Percentiles rank a stretch among this genome's conserved stretches.
These are phyloP conservation scores for Desmodus rotundus DNA, from an alignment of 2,113 vertebrate genomes.

Conservation along the genomic window DNA sequence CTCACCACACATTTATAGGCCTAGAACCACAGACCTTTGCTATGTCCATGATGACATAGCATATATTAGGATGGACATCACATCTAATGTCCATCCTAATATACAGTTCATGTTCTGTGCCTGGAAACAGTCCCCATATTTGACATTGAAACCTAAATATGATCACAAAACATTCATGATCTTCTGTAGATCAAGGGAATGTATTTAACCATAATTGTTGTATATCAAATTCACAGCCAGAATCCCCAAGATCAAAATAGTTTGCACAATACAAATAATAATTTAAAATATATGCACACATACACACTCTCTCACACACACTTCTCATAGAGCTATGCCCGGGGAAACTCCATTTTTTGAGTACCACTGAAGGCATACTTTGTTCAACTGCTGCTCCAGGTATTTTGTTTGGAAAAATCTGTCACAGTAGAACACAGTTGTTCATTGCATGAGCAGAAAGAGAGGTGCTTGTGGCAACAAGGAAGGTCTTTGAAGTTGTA, in stretches of 20 bases:
- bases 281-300: slow-evolving; percentile 69
- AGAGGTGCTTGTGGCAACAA: slow-evolving; percentile 73
- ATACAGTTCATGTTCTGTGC: slow-evolving; percentile 66
- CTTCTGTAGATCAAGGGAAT: slow-evolving; percentile 65
- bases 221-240: slow-evolving; percentile 76
- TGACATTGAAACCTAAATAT: slow-evolving; percentile 76
- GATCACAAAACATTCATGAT: slow-evolving; percentile 73
- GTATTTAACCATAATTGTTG: slow-evolving; percentile 73
- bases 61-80: too few relatives aligned
- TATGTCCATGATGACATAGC: slow-evolving; percentile 48
- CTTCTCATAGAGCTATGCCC: slow-evolving; percentile 73
- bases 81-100: slow-evolving; percentile 62
- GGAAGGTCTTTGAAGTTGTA: slow-evolving; percentile 74
- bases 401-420: slow-evolving; percentile 69
- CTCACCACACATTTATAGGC: slow-evolving; percentile 42
- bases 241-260: slow-evolving; percentile 70
- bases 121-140: slow-evolving; percentile 72
- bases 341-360: slow-evolving; percentile 72
- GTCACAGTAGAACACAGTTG: slow-evolving; percentile 73
- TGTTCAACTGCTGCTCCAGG: slow-evolving; percentile 68
- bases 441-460: slow-evolving; percentile 75
- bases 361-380: slow-evolving; percentile 70
- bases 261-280: slow-evolving; percentile 73
- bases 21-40: slow-evolving; percentile 46
- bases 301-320: slow-evolving; percentile 42